Conservation (phyloP, 2,888 invertebrate genomes). For the Drosophila melanosoma region DNA sequence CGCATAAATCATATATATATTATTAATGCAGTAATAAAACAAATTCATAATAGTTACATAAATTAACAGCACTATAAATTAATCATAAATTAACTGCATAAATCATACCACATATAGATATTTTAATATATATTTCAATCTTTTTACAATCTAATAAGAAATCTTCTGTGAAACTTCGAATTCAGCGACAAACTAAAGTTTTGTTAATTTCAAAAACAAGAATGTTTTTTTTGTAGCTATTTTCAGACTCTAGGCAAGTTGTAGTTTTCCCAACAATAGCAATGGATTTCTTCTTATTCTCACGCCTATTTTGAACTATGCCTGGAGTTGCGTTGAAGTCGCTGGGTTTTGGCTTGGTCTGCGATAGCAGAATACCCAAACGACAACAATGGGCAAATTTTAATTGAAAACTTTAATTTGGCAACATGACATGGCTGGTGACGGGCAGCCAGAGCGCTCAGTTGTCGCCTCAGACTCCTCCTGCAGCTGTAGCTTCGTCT, state of each 20-base stretch:
- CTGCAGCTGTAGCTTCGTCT: slow-evolving; percentile 45
- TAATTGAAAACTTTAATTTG: slow-evolving; percentile 82
- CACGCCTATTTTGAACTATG: slow-evolving; percentile 17
- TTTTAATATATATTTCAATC: not conserved
- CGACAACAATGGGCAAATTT: slow-evolving; percentile 69
- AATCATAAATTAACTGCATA: not conserved
- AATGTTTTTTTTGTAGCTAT: not conserved
- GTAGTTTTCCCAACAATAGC: not conserved
- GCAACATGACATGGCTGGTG: slow-evolving; percentile 56
- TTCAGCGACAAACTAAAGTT: not conserved
- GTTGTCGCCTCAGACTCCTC: slow-evolving; percentile 17
- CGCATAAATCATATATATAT: not conserved
- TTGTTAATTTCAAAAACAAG: not conserved
- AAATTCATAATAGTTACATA: not conserved
- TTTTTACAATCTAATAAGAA: not conserved
- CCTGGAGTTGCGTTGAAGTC: not conserved
- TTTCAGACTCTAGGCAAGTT: not conserved
- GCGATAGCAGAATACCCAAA: slow-evolving; percentile 39
- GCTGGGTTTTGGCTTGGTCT: slow-evolving; percentile 10
- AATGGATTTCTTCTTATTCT: slow-evolving; percentile 5
- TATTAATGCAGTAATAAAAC: not conserved
- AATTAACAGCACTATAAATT: not conserved
- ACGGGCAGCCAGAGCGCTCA: slow-evolving; percentile 14
- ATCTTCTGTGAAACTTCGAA: not conserved
- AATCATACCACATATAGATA: not conserved